Conservation (phyloP, 92 coral and sea anemone genomes). For the Epizoanthus illoricatus region DNA sequence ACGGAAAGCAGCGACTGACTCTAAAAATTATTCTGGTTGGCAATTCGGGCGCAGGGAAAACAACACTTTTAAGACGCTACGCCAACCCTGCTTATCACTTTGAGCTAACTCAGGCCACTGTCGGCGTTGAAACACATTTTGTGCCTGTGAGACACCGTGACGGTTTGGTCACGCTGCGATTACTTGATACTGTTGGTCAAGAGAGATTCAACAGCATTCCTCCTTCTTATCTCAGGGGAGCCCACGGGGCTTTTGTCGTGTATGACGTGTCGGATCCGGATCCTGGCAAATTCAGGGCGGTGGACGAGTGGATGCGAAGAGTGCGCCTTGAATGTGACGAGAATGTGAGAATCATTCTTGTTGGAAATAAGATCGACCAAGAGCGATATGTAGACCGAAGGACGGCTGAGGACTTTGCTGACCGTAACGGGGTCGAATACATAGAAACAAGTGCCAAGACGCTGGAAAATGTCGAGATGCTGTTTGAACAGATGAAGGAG, state of each 20-base stretch:
- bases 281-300: slow-evolving; percentile 15
- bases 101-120: slow-evolving; percentile 23
- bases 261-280: slow-evolving; percentile 50
- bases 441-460: slow-evolving; percentile 63
- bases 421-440: slow-evolving; percentile 34
- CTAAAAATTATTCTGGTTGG: slow-evolving; percentile 52
- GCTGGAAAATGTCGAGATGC: slow-evolving; percentile 51
- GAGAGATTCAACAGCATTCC: slow-evolving; percentile 60
- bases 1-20: slow-evolving; percentile 27
- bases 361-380: slow-evolving; percentile 56
- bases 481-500: slow-evolving; percentile 55
- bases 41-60: slow-evolving; percentile 54
- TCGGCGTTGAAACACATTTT: slow-evolving; percentile 36
- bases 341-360: slow-evolving; percentile 47
- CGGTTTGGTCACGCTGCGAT: slow-evolving; percentile 43
- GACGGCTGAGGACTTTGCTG: slow-evolving; percentile 46
- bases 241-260: slow-evolving; percentile 60
- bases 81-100: slow-evolving; percentile 31
- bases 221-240: slow-evolving; percentile 52
- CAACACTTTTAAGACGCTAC: slow-evolving; percentile 40
- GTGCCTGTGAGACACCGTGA: slow-evolving; percentile 45
- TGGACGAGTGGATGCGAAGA: slow-evolving; percentile 27
- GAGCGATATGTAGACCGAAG: slow-evolving; percentile 26
- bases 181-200: slow-evolving; percentile 57
- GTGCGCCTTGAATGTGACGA: slow-evolving; percentile 41